Conservation (phyloP, 2,888 invertebrate species). For the Proisotoma minuta region DNA sequence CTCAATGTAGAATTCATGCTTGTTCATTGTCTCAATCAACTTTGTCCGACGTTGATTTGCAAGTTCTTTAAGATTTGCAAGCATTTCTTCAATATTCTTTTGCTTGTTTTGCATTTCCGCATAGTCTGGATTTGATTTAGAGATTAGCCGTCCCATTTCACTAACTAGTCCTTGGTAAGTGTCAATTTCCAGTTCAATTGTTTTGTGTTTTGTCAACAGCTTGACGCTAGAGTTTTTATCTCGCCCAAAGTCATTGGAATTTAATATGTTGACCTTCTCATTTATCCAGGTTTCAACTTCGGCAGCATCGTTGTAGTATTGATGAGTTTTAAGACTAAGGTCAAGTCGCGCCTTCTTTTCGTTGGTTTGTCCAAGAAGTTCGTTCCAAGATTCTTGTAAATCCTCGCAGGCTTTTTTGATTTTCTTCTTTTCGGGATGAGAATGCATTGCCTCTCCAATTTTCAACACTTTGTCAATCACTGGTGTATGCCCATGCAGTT, state of each 20-base stretch:
- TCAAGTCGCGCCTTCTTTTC: slow-evolving; percentile 74
- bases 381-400: slow-evolving; percentile 58
- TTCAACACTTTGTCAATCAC: slow-evolving; percentile 75
- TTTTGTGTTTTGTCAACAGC: slow-evolving; percentile 88
- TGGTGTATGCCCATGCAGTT: slow-evolving; percentile 79
- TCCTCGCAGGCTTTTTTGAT: slow-evolving; percentile 52
- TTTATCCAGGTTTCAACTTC: slow-evolving; percentile 91
- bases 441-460: slow-evolving; percentile 70
- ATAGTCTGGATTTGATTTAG: slow-evolving; percentile 74
- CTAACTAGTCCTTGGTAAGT: slow-evolving; percentile 85
- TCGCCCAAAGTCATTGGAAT: slow-evolving; percentile 76
- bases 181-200: slow-evolving; percentile 81
- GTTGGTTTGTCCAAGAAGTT: slow-evolving; percentile 65
- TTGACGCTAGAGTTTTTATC: slow-evolving; percentile 88
- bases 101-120: slow-evolving; percentile 63
- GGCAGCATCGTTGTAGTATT: slow-evolving; percentile 83
- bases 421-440: slow-evolving; percentile 77
- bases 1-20: slow-evolving; percentile 86
- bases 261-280: slow-evolving; percentile 75
- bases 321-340: slow-evolving; percentile 80
- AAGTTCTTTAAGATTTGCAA: slow-evolving; percentile 74
- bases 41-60: slow-evolving; percentile 75
- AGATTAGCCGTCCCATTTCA: slow-evolving; percentile 82
- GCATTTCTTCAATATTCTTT: slow-evolving; percentile 58
- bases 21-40: slow-evolving; percentile 83